phyloP scores from a whole-genome alignment of 2,797 vertebrate species.

The Sitta carolinensis region DNA sequence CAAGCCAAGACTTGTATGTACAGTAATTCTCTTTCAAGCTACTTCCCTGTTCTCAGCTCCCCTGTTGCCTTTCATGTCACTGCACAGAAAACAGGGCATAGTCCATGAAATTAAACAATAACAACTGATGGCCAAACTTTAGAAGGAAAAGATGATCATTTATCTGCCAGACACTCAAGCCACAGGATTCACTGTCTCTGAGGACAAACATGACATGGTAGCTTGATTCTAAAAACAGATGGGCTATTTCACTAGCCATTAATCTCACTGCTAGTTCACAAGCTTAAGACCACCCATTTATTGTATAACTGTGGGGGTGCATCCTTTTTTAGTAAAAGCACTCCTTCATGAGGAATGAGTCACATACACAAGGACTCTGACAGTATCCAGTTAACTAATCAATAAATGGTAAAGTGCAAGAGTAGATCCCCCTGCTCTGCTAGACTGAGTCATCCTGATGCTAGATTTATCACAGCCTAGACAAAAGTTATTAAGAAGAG shows the following conservation, averaged over 20 bases:
- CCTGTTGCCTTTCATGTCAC: not conserved
- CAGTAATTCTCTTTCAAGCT: not conserved
- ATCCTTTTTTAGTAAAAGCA: not conserved
- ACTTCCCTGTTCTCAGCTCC: not conserved
- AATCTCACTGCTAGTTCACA: not conserved
- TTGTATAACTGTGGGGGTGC: not conserved
- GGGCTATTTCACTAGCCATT: not conserved
- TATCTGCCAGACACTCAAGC: not conserved
- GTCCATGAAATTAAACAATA: slow-evolving; percentile 36
- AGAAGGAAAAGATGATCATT: not conserved
- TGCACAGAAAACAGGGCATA: not conserved
- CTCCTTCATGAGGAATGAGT: not conserved
- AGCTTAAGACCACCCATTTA: not conserved
- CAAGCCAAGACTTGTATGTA: not conserved
- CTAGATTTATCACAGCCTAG: not conserved
- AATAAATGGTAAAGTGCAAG: not conserved
- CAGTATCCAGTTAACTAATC: not conserved
- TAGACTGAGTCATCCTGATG: not conserved
- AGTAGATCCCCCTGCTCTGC: not conserved
- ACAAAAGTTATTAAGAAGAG: not conserved
- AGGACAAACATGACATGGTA: not conserved
- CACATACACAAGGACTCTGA: not conserved
- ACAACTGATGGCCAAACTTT: not conserved
- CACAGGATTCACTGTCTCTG: not conserved
- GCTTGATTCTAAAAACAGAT: not conserved